Percentiles rank a stretch among this genome's conserved stretches.
phyloP scores from a whole-genome alignment of 1,140 invertebrate species.

The Metaphire vulgaris region DNA sequence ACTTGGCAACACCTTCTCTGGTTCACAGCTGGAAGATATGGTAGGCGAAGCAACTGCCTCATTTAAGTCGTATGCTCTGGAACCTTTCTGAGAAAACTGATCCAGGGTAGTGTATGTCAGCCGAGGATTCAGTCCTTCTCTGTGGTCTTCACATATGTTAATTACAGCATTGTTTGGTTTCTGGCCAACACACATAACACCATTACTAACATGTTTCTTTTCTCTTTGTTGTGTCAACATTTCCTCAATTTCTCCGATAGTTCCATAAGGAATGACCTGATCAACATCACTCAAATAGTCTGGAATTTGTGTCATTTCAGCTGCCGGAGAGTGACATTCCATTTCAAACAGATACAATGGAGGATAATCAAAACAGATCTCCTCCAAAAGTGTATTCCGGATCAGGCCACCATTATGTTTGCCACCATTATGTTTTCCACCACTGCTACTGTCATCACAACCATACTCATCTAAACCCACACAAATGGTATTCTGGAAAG shows the following conservation, averaged over 20 bases:
- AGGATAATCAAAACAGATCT: not conserved
- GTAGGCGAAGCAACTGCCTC: conserved; percentile 11
- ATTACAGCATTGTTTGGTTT: too few relatives aligned
- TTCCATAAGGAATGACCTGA: not conserved
- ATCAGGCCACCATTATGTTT: not conserved
- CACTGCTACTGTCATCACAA: not conserved
- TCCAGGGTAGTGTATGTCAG: not conserved
- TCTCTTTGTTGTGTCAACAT: not conserved
- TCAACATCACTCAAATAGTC: not conserved
- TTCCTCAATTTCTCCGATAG: not conserved
- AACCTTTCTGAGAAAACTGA: not conserved
- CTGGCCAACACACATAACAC: not conserved
- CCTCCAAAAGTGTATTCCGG: not conserved
- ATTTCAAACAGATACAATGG: not conserved
- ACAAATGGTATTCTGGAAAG: not conserved
- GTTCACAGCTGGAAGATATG: conserved; percentile 18
- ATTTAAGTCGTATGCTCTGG: conserved; percentile 4
- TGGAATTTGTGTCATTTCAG: not conserved
- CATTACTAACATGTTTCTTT: too few relatives aligned
- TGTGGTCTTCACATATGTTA: too few relatives aligned
- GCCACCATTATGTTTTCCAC: not conserved
- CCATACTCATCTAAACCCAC: not conserved
- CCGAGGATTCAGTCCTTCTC: not conserved
- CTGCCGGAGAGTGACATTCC: not conserved
- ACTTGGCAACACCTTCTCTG: conserved; percentile 5